These are phyloP conservation scores for Lerema accius DNA, from an alignment of 1,140 invertebrate species.

Conservation along the genomic window DNA sequence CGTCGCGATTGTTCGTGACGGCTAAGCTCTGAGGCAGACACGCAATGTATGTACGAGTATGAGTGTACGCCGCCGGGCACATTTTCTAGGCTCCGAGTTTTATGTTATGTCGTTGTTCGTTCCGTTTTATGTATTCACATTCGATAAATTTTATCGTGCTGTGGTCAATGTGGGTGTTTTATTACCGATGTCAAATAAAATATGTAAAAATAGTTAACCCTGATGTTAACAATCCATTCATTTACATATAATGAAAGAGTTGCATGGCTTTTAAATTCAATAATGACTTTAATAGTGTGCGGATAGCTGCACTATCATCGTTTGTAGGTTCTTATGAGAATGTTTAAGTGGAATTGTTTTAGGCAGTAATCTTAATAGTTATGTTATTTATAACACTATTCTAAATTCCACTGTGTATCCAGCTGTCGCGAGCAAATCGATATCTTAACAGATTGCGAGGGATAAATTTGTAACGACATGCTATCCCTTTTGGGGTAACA, in stretches of 20 bases:
- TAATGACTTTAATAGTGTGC: background rate
- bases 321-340: no score
- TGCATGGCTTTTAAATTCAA: slow-evolving; percentile 9
- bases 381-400: no score
- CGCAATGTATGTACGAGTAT: slow-evolving; percentile 10
- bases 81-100: slow-evolving; percentile 39
- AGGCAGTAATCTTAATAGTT: no score
- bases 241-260: slow-evolving; percentile 12
- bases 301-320: background rate
- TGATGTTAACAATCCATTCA: slow-evolving; percentile 27
- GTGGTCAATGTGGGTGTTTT: slow-evolving; percentile 54
- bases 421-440: slow-evolving; percentile 21
- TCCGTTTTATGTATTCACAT: slow-evolving; percentile 44
- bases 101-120: slow-evolving; percentile 43
- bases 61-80: background rate
- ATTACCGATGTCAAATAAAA: slow-evolving; percentile 48
- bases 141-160: slow-evolving; percentile 49
- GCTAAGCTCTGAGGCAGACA: slow-evolving; percentile 17
- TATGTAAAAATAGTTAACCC: slow-evolving; percentile 42
- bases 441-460: slow-evolving; percentile 29
- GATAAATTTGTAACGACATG: slow-evolving; percentile 26
- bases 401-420: background rate
- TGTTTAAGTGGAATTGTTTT: no score
- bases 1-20: slow-evolving; percentile 21
- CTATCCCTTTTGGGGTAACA: slow-evolving; percentile 30